Conservation (phyloP, 2,888 invertebrate genomes). For the Leucophenga maculata region DNA sequence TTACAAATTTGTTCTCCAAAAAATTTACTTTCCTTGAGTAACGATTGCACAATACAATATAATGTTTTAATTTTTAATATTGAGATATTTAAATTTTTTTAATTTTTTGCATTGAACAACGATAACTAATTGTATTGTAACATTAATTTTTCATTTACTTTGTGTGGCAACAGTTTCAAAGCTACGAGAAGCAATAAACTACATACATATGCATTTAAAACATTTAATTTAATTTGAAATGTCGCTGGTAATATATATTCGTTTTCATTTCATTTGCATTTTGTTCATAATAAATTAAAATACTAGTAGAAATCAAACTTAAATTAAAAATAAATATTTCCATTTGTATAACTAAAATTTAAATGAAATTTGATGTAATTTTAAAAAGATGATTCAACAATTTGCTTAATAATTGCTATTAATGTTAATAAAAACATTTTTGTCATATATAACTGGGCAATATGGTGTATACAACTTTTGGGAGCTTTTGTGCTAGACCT, state of each 20-base stretch:
- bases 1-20: neutral
- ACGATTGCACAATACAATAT: constrained; percentile 5
- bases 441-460: constrained; percentile 19
- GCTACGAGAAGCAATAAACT: neutral
- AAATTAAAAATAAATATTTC: constrained; percentile 9
- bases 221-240: neutral
- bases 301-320: constrained; percentile 1
- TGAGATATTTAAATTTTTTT: too few relatives aligned
- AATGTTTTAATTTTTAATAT: neutral
- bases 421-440: neutral
- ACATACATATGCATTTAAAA: neutral
- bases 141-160: constrained; percentile 7
- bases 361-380: too few relatives aligned
- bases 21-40: constrained; percentile 24
- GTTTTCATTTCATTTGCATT: neutral
- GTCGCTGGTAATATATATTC: neutral
- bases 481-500: constrained; percentile 24
- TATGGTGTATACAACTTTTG: constrained; percentile 25
- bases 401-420: constrained; percentile 2
- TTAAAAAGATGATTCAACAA: too few relatives aligned
- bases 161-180: neutral
- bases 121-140: neutral
- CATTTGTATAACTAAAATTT: neutral
- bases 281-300: constrained; percentile 17
- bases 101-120: too few relatives aligned